phyloP scores from a whole-genome alignment of 2,797 vertebrate genomes.

The Ptychobarbus kaznakovi region DNA sequence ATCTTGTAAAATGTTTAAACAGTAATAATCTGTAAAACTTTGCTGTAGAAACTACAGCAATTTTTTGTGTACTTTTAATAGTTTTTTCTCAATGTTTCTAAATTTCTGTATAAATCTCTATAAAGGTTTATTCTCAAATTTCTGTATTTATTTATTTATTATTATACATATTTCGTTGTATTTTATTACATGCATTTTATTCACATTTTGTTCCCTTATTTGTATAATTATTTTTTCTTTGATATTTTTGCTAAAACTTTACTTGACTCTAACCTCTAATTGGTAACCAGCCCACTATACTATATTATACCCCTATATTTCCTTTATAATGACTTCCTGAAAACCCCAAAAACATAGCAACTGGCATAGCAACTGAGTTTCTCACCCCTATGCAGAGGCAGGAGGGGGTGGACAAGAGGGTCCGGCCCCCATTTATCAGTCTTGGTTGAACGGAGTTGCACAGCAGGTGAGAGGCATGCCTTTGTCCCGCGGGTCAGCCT shows the following conservation, averaged over 20 bases:
- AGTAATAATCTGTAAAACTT: too few relatives aligned
- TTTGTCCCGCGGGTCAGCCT: conserved; percentile 58
- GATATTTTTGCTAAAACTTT: not conserved
- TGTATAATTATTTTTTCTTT: not conserved
- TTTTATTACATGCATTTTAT: not conserved
- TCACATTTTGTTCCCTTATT: not conserved
- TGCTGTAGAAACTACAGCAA: too few relatives aligned
- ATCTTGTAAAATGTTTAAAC: too few relatives aligned
- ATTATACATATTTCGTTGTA: not conserved
- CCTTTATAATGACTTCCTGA: not conserved
- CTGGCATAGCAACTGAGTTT: not conserved
- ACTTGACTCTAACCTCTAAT: not conserved
- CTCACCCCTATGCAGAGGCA: conserved; percentile 29
- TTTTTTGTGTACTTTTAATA: not conserved
- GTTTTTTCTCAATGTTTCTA: not conserved
- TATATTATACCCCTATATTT: not conserved
- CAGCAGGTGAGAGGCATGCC: conserved; percentile 57
- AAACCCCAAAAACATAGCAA: not conserved
- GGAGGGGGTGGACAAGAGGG: not conserved
- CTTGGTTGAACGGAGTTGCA: conserved; percentile 43
- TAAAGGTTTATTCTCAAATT: not conserved
- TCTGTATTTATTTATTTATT: not conserved
- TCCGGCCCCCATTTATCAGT: conserved; percentile 40
- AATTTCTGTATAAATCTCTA: not conserved
- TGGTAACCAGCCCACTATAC: not conserved